phyloP scores from a whole-genome alignment of 35 echinoderm and acorn worm genomes.

The Apostichopus californicus region DNA sequence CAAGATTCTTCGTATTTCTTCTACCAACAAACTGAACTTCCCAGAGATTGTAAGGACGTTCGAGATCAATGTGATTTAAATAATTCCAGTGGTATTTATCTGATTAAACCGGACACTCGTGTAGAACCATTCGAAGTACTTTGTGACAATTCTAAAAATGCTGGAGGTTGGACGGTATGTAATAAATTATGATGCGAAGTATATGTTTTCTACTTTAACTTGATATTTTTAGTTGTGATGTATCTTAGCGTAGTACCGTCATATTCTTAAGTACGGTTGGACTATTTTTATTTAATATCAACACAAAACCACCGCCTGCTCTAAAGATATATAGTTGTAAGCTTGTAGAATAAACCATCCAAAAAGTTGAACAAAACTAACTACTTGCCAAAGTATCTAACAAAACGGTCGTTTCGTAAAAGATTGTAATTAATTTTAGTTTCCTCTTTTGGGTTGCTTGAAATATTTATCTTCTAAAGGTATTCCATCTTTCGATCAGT shows the following conservation, averaged over 20 bases:
- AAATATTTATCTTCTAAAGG: not conserved
- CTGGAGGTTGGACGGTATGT: constrained; percentile 11
- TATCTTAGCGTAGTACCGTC: no score
- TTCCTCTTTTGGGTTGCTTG: no score
- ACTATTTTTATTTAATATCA: not conserved
- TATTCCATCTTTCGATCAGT: not conserved
- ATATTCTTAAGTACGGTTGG: not conserved
- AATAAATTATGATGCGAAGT: not conserved
- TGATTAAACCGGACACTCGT: not conserved
- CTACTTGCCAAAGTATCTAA: no score
- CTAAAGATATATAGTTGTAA: no score
- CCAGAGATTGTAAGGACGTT: constrained; percentile 4
- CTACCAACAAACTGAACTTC: not conserved
- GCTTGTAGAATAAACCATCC: no score
- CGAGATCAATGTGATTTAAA: not conserved
- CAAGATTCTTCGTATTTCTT: constrained; percentile 8
- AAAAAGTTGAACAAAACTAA: no score
- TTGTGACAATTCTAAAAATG: not conserved
- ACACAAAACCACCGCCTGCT: not conserved
- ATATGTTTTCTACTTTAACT: not conserved
- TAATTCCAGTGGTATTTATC: not conserved
- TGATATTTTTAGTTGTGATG: no score
- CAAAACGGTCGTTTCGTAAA: no score
- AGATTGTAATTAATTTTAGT: no score
- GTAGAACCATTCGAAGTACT: not conserved